Evolutionary conservation across 2,797 vertebrate genomes (phyloP), one percentile per base, ranked within the genome.

Genomic region (Holocentrus rufus): DNA sequence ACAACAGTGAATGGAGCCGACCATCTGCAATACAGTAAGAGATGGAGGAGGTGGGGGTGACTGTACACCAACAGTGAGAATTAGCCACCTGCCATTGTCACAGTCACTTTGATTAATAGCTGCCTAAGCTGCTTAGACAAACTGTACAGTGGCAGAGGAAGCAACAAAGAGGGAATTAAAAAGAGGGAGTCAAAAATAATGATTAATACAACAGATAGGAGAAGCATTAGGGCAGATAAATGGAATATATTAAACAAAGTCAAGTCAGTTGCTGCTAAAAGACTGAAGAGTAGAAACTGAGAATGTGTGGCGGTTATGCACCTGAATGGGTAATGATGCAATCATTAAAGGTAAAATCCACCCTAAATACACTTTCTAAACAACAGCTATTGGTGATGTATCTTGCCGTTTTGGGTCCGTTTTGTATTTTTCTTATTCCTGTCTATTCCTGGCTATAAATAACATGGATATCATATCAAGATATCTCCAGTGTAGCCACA

Each of bases 21-120:
- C 80, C 82, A 83, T 81, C 79, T 81, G 72, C 71, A 66, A 59
- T 25, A 76, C 58, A n/a, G 76, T 53, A 74, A 11, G 17, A 7
- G 39, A 53, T 36, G 15, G 36, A 39, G 55, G 42, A 27, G 50
- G 55, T 27, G 60, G 42, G 25, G 56, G 63, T 56, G 52, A 72
- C 39, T 53, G 39, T 39, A 56, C 50, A 67, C 3, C 59, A 31
- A 75, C 58, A 60, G 66, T 73, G 85, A 63, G 75, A 89, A 81
- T 54, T 65, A 68, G 81, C 87, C 88, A 88, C 81, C 87, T 87
- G 89, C 59, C 72, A 82, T 65, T 82, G 80, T 86, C 82, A 79
- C 72, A 83, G 81, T 81, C 80, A 67, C 62, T 54, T 56, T 66
- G 85, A 87, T 88, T 85, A 89, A 88, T 77, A 81, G 64, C 79